phyloP scores from a whole-genome alignment of 2,797 vertebrate genomes.

The Sebastes matsubarae region DNA sequence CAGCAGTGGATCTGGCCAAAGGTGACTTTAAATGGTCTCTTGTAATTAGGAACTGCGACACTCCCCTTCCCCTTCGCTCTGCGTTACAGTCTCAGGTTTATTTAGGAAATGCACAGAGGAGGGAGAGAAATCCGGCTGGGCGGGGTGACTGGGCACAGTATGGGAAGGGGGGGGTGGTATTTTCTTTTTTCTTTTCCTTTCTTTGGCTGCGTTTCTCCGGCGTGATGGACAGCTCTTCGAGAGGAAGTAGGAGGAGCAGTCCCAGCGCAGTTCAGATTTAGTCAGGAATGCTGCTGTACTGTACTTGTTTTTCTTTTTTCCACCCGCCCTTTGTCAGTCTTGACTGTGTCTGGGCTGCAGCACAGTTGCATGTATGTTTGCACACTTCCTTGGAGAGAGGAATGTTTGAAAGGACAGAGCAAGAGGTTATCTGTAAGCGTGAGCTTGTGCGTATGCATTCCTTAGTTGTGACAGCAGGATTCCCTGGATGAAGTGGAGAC shows the following conservation, averaged over 20 bases:
- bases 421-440: constrained; percentile 52
- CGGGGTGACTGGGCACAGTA: constrained; percentile 68
- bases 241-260: constrained; percentile 81
- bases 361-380: constrained; percentile 24
- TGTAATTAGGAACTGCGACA: constrained; percentile 74
- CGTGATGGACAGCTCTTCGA: constrained; percentile 70
- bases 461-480: constrained; percentile 75
- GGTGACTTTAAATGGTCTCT: constrained; percentile 72
- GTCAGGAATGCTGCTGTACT: constrained; percentile 82
- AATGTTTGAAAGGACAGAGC: constrained; percentile 53
- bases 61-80: constrained; percentile 71
- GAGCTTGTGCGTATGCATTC: constrained; percentile 62
- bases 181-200: constrained; percentile 27
- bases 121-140: constrained; percentile 76
- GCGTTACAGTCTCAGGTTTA: constrained; percentile 75
- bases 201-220: constrained; percentile 67
- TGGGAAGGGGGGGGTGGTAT: background rate
- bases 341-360: constrained; percentile 51
- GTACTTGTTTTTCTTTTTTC: constrained; percentile 72
- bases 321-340: constrained; percentile 54
- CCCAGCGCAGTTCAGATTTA: constrained; percentile 74
- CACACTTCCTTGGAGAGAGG: constrained; percentile 41
- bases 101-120: constrained; percentile 82
- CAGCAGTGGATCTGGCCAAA: constrained; percentile 53
- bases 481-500: constrained; percentile 63